Conservation (phyloP, 1,140 invertebrate genomes). For the Cotesia chilonis region DNA sequence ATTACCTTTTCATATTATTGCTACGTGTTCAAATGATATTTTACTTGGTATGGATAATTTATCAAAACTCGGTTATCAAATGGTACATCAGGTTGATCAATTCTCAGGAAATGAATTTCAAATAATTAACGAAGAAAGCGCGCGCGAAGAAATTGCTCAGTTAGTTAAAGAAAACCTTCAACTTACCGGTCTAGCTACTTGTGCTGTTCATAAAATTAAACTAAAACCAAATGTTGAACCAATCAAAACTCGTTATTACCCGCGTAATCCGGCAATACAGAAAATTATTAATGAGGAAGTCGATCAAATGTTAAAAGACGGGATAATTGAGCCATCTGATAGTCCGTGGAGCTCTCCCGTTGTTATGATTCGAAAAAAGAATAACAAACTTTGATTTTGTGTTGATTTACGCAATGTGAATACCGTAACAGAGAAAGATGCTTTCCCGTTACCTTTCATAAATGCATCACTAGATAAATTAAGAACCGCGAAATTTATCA, state of each 20-base stretch:
- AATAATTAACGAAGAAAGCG: too few relatives aligned
- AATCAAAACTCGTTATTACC: conserved; percentile 51
- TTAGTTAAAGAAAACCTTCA: not conserved
- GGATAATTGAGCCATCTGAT: not conserved
- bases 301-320: conserved; percentile 6
- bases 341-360: not conserved
- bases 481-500: conserved; percentile 50
- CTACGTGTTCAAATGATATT: too few relatives aligned
- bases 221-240: conserved; percentile 41
- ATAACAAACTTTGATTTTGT: conserved; percentile 55
- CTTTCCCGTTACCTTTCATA: conserved; percentile 63
- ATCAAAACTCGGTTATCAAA: too few relatives aligned
- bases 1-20: too few relatives aligned
- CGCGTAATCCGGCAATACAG: conserved; percentile 36
- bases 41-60: too few relatives aligned
- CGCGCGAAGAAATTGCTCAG: too few relatives aligned
- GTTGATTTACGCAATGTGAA: conserved; percentile 63
- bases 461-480: conserved; percentile 62
- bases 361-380: not conserved
- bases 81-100: too few relatives aligned
- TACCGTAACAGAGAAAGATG: conserved; percentile 54
- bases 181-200: not conserved
- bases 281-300: not conserved
- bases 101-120: too few relatives aligned
- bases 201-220: conserved; percentile 49